These are phyloP conservation scores for Watsonalla cultraria DNA, from an alignment of 2,888 invertebrate species.

Conservation along the genomic window DNA sequence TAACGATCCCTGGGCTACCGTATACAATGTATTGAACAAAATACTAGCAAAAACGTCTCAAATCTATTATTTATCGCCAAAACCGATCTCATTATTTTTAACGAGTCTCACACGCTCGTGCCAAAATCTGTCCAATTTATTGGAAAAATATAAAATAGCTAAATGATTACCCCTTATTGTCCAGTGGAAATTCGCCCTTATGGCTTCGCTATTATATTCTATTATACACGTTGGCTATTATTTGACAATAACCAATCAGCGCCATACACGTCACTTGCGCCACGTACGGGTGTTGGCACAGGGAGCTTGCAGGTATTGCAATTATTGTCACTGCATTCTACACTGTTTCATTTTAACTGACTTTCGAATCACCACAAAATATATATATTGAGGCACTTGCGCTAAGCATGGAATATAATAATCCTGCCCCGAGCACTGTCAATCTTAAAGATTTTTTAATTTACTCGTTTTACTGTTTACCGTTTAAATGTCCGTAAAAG, in stretches of 20 bases:
- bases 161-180: conserved; percentile 49
- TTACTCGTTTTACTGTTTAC: too few species aligned
- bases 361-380: neutral
- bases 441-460: too few species aligned
- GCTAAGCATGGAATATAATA: too few species aligned
- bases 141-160: conserved; percentile 49
- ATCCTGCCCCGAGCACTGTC: too few species aligned
- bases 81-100: conserved; percentile 71
- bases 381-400: neutral
- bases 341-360: conserved; percentile 3
- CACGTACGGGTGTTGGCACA: conserved; percentile 46
- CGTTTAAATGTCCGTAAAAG: too few species aligned
- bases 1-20: neutral
- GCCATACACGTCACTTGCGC: conserved; percentile 62
- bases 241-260: conserved; percentile 74
- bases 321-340: conserved; percentile 26
- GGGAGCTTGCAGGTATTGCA: conserved; percentile 16
- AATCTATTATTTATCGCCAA: conserved; percentile 53
- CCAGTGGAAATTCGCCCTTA: conserved; percentile 25
- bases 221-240: conserved; percentile 55
- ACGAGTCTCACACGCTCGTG: conserved; percentile 54
- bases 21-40: neutral
- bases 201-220: conserved; percentile 33
- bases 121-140: conserved; percentile 65
- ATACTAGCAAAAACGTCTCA: conserved; percentile 30